These are phyloP conservation scores for Megaptera novaeangliae DNA, from an alignment of 2,113 vertebrate genomes.

Conservation along the genomic window DNA sequence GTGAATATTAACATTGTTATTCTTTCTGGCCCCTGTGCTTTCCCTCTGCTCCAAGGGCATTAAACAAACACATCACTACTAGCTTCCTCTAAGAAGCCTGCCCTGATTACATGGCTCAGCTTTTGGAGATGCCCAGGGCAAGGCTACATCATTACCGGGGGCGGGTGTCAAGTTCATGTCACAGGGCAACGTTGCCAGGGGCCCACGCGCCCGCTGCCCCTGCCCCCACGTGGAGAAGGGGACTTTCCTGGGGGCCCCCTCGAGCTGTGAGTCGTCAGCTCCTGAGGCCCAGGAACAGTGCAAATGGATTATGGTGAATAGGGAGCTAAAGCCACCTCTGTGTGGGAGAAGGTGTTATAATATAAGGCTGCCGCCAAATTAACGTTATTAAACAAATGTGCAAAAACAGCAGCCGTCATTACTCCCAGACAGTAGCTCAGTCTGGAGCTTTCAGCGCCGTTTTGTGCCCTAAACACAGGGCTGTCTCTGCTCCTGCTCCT, in stretches of 20 bases:
- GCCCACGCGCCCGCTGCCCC: accelerated
- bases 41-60: not conserved
- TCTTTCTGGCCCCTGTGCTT: not conserved
- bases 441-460: not conserved
- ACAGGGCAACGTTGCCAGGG: too few relatives aligned
- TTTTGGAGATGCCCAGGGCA: not conserved
- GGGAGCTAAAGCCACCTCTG: conserved; percentile 40
- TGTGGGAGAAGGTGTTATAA: conserved; percentile 68
- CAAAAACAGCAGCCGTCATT: conserved; percentile 67
- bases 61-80: not conserved
- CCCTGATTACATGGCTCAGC: not conserved
- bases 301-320: conserved; percentile 40
- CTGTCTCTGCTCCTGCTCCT: not conserved
- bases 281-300: not conserved
- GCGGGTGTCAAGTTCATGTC: not conserved
- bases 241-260: not conserved
- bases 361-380: conserved; percentile 65
- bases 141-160: not conserved
- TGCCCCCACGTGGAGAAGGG: accelerated
- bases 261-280: conserved; percentile 41
- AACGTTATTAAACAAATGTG: conserved; percentile 53
- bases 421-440: conserved; percentile 23
- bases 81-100: not conserved
- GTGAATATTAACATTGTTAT: accelerated
- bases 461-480: not conserved